Percentiles rank a stretch among this genome's conserved stretches.
phyloP scores from a whole-genome alignment of 2,797 vertebrate genomes.

The Enteromius viviparus region DNA sequence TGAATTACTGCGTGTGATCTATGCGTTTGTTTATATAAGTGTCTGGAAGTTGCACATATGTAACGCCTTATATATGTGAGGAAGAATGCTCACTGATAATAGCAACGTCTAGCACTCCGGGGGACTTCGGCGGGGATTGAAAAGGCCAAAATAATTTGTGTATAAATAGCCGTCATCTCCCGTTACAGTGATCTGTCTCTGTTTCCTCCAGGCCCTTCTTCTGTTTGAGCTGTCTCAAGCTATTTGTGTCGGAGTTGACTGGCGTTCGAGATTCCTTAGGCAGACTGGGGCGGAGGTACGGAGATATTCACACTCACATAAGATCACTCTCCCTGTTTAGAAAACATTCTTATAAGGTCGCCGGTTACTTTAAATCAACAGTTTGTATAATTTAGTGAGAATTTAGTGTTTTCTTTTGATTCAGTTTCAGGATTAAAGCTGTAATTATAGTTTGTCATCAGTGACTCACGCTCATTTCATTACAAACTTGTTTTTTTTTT shows the following conservation, averaged over 20 bases:
- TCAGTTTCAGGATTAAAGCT: background rate
- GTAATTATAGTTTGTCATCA: background rate
- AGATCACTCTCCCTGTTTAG: slow-evolving; percentile 14
- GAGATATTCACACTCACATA: slow-evolving; percentile 33
- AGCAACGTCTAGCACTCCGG: slow-evolving; percentile 62
- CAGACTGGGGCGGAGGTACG: slow-evolving; percentile 24
- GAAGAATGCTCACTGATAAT: slow-evolving; percentile 64
- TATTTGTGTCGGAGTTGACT: slow-evolving; percentile 66
- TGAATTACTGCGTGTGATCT: background rate
- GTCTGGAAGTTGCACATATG: slow-evolving; percentile 51
- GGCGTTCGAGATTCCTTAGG: slow-evolving; percentile 47
- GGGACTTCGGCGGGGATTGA: slow-evolving; percentile 49
- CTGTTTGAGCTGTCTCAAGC: slow-evolving; percentile 63
- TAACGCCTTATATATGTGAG: slow-evolving; percentile 64
- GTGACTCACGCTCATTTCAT: background rate
- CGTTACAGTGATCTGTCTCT: slow-evolving; percentile 67
- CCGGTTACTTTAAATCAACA: background rate
- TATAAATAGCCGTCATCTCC: slow-evolving; percentile 79
- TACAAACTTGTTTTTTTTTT: background rate
- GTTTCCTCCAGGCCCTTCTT: slow-evolving; percentile 40
- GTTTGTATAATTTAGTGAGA: background rate
- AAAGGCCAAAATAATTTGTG: slow-evolving; percentile 69
- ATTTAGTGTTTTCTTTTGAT: background rate
- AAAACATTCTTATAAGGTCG: slow-evolving; percentile 2
- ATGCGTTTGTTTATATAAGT: slow-evolving; percentile 16